phyloP scores from a whole-genome alignment of 2,113 vertebrate species.

The Antigone vipio region DNA sequence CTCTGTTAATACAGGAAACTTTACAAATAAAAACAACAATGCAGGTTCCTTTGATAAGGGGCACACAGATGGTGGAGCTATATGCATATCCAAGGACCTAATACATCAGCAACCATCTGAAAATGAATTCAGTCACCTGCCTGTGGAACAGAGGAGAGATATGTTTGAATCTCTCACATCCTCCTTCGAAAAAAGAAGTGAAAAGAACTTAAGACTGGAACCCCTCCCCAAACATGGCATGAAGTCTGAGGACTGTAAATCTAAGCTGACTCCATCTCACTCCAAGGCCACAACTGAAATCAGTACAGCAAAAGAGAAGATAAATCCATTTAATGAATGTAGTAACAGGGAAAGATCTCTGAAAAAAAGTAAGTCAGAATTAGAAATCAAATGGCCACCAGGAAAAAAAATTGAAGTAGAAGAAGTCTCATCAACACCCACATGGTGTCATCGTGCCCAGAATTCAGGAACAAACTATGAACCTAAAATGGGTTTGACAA shows the following conservation, averaged over 20 bases:
- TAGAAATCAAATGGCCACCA: slow-evolving; percentile 6
- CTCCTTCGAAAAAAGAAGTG: background rate
- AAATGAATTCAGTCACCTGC: background rate
- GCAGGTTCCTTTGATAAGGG: slow-evolving; percentile 63
- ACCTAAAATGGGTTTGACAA: slow-evolving; percentile 86
- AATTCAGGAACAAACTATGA: slow-evolving; percentile 69
- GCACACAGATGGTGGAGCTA: background rate
- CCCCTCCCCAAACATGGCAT: background rate
- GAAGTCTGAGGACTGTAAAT: background rate
- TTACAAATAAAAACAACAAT: slow-evolving; percentile 81
- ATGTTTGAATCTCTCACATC: background rate
- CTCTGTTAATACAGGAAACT: background rate
- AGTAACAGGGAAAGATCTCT: background rate
- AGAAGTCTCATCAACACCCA: background rate
- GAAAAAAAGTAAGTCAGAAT: background rate
- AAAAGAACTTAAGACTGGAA: background rate
- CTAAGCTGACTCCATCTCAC: background rate
- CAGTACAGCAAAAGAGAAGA: background rate
- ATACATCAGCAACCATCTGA: background rate
- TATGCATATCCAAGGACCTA: background rate
- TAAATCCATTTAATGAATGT: background rate
- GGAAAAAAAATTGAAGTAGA: background rate
- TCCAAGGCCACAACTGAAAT: background rate
- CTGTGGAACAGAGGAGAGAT: background rate
- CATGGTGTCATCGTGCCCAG: slow-evolving; percentile 56